phyloP scores from a whole-genome alignment of 1,140 invertebrate species.

The Diorhabda elongata region DNA sequence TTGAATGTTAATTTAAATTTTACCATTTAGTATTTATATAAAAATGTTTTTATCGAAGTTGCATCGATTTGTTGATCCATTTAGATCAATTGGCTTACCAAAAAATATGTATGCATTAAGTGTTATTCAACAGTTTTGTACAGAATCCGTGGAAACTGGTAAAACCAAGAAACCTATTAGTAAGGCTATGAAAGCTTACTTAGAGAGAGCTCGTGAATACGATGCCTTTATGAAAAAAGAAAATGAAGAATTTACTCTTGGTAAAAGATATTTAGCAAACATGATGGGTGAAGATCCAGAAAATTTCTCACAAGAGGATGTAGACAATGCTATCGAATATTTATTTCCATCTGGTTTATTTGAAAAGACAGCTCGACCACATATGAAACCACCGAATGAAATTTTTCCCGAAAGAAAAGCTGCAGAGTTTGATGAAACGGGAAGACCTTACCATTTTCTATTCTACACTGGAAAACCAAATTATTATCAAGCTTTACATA shows the following conservation, averaged over 20 bases:
- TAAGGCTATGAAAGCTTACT: constrained; percentile 84
- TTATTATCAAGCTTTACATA: constrained; percentile 78
- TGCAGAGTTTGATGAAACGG: constrained; percentile 85
- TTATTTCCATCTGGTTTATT: constrained; percentile 88
- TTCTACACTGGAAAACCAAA: constrained; percentile 87
- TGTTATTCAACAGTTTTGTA: not conserved
- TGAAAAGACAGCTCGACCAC: constrained; percentile 73
- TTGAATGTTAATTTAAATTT: not conserved
- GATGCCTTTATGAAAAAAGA: constrained; percentile 83
- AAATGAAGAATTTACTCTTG: constrained; percentile 79
- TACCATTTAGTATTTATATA: not conserved
- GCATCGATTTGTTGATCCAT: not conserved
- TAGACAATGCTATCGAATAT: constrained; percentile 87
- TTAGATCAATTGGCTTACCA: not conserved
- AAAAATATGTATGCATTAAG: not conserved
- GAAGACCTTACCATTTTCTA: constrained; percentile 80
- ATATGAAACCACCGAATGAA: constrained; percentile 82
- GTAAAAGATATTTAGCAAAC: constrained; percentile 92
- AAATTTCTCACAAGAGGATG: constrained; percentile 80
- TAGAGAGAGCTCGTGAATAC: constrained; percentile 74
- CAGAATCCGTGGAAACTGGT: not conserved
- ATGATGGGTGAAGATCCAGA: constrained; percentile 95
- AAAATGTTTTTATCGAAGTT: not conserved
- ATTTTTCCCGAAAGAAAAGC: constrained; percentile 81
- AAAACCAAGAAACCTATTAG: constrained; percentile 60